A percentile compares a stretch with the other conserved stretches of the same genome.
These are phyloP conservation scores for fruit fly (Drosophila melanogaster) DNA, from an alignment of 1,140 invertebrate species.

Conservation along the genomic window DNA sequence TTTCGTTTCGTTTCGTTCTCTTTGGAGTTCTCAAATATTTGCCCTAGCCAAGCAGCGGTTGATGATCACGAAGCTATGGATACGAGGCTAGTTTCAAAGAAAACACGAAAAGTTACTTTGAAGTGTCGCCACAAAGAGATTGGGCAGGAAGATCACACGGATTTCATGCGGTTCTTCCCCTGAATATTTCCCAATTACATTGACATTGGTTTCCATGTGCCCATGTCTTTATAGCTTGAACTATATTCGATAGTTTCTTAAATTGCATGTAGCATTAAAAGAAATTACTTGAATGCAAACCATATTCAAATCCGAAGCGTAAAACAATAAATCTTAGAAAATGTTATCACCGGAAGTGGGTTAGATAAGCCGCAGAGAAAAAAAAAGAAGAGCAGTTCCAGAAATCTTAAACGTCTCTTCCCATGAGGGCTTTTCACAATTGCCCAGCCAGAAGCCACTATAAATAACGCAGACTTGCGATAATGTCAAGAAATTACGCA, in stretches of 20 bases:
- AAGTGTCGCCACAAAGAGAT: slow-evolving; percentile 43
- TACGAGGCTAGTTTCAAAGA: slow-evolving; percentile 24
- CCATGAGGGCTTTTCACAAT: slow-evolving; percentile 10
- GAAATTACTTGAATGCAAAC: background rate
- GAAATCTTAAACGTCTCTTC: slow-evolving; percentile 13
- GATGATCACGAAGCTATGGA: slow-evolving; percentile 10
- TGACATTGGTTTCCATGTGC: background rate
- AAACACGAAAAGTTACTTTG: slow-evolving; percentile 50
- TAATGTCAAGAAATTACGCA: slow-evolving; percentile 44
- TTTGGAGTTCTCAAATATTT: slow-evolving; percentile 63
- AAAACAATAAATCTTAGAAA: slow-evolving; percentile 16
- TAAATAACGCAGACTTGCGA: slow-evolving; percentile 32
- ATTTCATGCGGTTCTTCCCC: slow-evolving; percentile 2
- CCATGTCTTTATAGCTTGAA: background rate
- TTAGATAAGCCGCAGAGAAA: slow-evolving; percentile 16
- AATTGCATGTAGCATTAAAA: background rate
- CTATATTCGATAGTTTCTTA: too few species aligned
- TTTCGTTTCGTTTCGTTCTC: slow-evolving; percentile 25
- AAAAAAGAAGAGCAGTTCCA: slow-evolving; percentile 21
- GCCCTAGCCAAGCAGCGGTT: slow-evolving; percentile 30
- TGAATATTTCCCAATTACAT: slow-evolving; percentile 21
- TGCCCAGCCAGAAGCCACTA: slow-evolving; percentile 12
- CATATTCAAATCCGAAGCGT: slow-evolving; percentile 17
- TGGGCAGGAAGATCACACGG: slow-evolving; percentile 32
- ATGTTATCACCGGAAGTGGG: slow-evolving; percentile 52